Conservation (phyloP, 2,888 invertebrate species). For the Nasonovia ribisnigri region DNA sequence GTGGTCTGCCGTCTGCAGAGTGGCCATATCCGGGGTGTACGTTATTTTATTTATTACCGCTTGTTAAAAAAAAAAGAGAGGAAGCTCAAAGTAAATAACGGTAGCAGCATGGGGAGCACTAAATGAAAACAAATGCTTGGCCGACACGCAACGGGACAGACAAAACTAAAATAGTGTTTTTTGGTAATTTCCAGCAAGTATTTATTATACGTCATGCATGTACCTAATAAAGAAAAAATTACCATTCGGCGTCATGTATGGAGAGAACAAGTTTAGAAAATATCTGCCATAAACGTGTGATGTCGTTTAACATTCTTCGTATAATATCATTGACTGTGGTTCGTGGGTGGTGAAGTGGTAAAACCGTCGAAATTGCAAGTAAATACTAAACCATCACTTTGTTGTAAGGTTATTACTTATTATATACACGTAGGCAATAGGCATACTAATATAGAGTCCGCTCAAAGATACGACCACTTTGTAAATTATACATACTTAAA, state of each 20-base stretch:
- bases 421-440: neutral
- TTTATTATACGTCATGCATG: constrained; percentile 29
- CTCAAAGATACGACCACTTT: neutral
- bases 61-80: constrained; percentile 58
- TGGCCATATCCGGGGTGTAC: constrained; percentile 59
- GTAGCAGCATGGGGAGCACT: neutral
- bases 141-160: constrained; percentile 55
- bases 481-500: neutral
- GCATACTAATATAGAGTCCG: neutral
- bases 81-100: constrained; percentile 61
- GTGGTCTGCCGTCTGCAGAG: constrained; percentile 60
- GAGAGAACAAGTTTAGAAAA: neutral
- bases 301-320: neutral
- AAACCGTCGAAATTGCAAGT: neutral
- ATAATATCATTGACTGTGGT: neutral
- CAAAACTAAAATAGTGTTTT: constrained; percentile 39
- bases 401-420: neutral
- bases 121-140: constrained; percentile 61
- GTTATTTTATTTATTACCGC: constrained; percentile 61
- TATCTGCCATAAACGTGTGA: neutral
- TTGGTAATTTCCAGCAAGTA: neutral
- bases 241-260: neutral
- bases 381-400: neutral
- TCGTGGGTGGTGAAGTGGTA: neutral
- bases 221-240: neutral